Conservation (phyloP, 2,888 invertebrate species). For the Teleogryllus oceanicus region DNA sequence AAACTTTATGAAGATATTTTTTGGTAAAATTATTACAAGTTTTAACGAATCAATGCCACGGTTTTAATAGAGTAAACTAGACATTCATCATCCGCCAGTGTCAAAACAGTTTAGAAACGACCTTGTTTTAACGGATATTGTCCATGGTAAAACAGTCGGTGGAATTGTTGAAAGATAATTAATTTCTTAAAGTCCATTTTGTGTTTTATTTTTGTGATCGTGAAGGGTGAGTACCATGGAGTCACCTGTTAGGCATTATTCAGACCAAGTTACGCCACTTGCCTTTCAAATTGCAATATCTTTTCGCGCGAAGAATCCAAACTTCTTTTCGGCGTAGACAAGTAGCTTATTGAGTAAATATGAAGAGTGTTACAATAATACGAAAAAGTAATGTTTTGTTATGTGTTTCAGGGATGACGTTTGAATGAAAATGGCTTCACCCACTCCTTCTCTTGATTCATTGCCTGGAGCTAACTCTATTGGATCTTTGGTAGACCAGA, state of each 20-base stretch:
- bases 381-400: not conserved
- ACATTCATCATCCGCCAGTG: no score
- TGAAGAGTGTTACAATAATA: not conserved
- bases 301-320: not conserved
- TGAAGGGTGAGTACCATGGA: not conserved
- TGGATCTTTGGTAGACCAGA: slow-evolving; percentile 79
- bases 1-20: no score
- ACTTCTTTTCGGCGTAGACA: not conserved
- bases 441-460: slow-evolving; percentile 89
- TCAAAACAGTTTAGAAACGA: no score
- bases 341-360: not conserved
- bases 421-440: slow-evolving; percentile 90
- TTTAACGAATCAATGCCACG: no score
- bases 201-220: no score
- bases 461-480: slow-evolving; percentile 86
- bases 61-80: no score
- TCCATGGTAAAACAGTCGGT: no score
- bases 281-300: not conserved
- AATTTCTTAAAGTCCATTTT: no score
- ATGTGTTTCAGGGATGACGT: slow-evolving; percentile 68
- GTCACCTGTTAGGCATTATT: not conserved
- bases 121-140: no score
- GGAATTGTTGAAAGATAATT: no score
- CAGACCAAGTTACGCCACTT: not conserved
- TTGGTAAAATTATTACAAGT: no score